A percentile compares a stretch with the other conserved stretches of the same genome.
These are phyloP conservation scores for Seriola rivoliana DNA, from an alignment of 2,113 vertebrate species.

Conservation along the genomic window DNA sequence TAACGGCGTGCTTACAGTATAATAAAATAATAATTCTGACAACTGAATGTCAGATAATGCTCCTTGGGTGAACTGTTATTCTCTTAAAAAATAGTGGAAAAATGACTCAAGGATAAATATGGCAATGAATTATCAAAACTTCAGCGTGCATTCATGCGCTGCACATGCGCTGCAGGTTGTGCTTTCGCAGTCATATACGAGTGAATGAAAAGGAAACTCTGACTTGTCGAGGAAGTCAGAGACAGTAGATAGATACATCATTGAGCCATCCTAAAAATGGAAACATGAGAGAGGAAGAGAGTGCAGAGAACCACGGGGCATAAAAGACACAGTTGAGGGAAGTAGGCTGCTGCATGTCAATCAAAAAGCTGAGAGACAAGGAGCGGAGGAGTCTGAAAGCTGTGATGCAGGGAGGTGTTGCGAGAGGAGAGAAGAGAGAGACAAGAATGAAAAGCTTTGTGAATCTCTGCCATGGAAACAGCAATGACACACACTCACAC, in stretches of 20 bases:
- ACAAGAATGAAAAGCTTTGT: constrained; percentile 72
- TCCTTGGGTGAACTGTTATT: background rate
- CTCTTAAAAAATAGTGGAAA: background rate
- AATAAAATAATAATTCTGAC: constrained; percentile 3
- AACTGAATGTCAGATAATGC: constrained; percentile 6
- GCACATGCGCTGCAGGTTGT: background rate
- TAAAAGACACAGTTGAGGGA: constrained; percentile 74
- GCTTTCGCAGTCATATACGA: background rate
- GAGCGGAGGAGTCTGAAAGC: constrained; percentile 78
- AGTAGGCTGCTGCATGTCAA: constrained; percentile 78
- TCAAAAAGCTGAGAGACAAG: constrained; percentile 77
- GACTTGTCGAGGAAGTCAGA: constrained; percentile 58
- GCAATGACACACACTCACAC: background rate
- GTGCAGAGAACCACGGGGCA: constrained; percentile 71
- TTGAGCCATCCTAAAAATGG: constrained; percentile 76
- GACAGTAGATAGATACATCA: constrained; percentile 65
- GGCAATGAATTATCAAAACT: background rate
- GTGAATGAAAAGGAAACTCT: constrained; percentile 53
- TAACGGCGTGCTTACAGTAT: background rate
- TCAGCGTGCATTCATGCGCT: background rate
- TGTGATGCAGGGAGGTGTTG: constrained; percentile 78
- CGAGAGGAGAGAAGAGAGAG: constrained; percentile 68
- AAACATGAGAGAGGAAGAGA: constrained; percentile 70
- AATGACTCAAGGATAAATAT: constrained; percentile 1
- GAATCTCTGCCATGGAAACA: constrained; percentile 76